Evolutionary conservation across 2,888 invertebrate genomes (phyloP), one percentile per base, ranked within the genome.

Genomic region (Hydrotaea cyrtoneurina): DNA sequence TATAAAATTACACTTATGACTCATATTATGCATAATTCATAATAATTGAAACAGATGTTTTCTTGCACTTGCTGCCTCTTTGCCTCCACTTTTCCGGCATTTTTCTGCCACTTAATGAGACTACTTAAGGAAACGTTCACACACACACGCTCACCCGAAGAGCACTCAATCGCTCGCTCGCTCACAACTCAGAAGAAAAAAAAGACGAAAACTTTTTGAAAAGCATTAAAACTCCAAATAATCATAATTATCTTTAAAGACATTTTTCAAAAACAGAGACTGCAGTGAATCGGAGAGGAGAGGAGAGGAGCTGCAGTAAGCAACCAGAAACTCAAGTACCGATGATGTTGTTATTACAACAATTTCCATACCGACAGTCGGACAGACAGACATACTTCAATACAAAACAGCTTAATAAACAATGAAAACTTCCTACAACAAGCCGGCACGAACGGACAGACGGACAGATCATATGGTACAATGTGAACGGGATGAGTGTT

Each of bases 31-130:
- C 69, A 79, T 72, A 76, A 66, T 69, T 66, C 39, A 69, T 74
- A 59, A 77, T 53, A 62, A 64, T 26, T 50, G 26, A 57, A 84
- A 79, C 84, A 84, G 84, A 84, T 84, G 84, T 84, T 81, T 74
- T 64, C 19, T 19, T 53, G 10, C 36, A 62, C 15, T 57, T 72
- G 43, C 57, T 59, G 64, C 62, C n/a, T 77, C 55, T 36, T 55
- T 69, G 13, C 23, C 69, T 46, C 11, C 72, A 80, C 43, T 84
- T 84, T 81, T 84, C 78, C 84, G 75, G 26, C 78, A 46, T 13
- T 69, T 69, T 74, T 64, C 23, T 57, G 46, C 62, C 74, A 36
- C 66, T 74, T 81, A 81, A 81, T 84, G 81, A 84, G 59, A 23
- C 55, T 69, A 73, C 81, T 81, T 81, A 80, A 78, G 31, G 69